Evolutionary conservation across 2,113 vertebrate genomes (phyloP).

Genomic region (Hiodon alosoides): DNA sequence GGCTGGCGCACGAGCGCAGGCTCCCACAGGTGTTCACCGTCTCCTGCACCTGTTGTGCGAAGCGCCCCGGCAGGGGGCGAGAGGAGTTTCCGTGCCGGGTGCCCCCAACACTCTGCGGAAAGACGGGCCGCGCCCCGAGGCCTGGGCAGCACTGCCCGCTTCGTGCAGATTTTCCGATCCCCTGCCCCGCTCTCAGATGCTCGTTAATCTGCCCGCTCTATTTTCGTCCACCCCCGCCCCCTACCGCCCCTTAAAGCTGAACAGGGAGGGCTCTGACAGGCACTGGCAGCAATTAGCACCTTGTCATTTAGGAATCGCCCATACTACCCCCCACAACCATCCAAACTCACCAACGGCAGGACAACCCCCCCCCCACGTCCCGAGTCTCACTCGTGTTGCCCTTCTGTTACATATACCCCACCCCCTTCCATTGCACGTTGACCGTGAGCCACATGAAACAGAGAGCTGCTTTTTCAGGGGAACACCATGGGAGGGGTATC

Average conservation of each 20-base stretch:
- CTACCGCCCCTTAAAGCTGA: slow-evolving; percentile 36
- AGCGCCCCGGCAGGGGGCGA: not conserved
- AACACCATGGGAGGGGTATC: too few species aligned
- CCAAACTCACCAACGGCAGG: slow-evolving; percentile 30
- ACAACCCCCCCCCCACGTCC: slow-evolving; percentile 49
- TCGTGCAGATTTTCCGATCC: slow-evolving; percentile 59
- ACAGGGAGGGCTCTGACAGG: slow-evolving; percentile 37
- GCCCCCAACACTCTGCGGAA: not conserved
- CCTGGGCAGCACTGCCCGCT: slow-evolving; percentile 47
- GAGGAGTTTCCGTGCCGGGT: slow-evolving; percentile 15
- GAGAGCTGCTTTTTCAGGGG: too few species aligned
- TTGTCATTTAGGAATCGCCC: slow-evolving; percentile 51
- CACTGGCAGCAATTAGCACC: slow-evolving; percentile 57
- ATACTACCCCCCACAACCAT: slow-evolving; percentile 24
- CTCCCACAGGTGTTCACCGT: slow-evolving; percentile 14
- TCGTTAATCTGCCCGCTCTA: slow-evolving; percentile 65
- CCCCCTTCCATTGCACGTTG: too few species aligned
- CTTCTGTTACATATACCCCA: too few species aligned
- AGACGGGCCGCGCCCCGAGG: slow-evolving; percentile 21
- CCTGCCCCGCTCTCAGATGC: slow-evolving; percentile 63
- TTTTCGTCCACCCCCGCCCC: slow-evolving; percentile 57
- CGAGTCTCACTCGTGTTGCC: not conserved
- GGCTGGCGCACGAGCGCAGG: slow-evolving; percentile 31
- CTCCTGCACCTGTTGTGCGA: slow-evolving; percentile 18
- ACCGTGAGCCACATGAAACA: too few species aligned